Evolutionary conservation across 2,113 vertebrate species (phyloP).

Genomic region (Elephantulus edwardii): DNA sequence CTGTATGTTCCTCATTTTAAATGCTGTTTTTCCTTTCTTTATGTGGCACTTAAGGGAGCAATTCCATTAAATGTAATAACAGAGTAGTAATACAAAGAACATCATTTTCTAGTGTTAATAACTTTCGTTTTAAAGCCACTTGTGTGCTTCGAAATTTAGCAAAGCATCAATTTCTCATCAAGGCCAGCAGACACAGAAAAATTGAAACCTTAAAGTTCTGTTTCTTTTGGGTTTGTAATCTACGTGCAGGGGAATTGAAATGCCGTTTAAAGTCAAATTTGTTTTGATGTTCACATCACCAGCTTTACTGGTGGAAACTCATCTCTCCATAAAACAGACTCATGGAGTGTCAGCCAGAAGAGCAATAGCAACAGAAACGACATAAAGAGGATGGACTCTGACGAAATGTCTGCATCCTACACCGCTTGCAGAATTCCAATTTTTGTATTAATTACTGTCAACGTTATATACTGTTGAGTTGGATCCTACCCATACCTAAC

Average conservation of each 20-base stretch:
- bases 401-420: not conserved
- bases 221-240: slow-evolving; percentile 65
- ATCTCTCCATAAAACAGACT: not conserved
- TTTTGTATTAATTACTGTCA: too few relatives aligned
- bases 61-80: slow-evolving; percentile 67
- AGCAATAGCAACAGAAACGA: not conserved
- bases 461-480: too few relatives aligned
- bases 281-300: slow-evolving; percentile 28
- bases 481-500: too few relatives aligned
- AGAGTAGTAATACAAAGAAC: slow-evolving; percentile 52
- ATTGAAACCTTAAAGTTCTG: slow-evolving; percentile 62
- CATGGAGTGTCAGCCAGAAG: not conserved
- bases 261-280: slow-evolving; percentile 43
- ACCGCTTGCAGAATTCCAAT: not conserved
- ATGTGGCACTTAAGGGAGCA: slow-evolving; percentile 33
- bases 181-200: slow-evolving; percentile 27
- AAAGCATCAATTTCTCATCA: slow-evolving; percentile 66
- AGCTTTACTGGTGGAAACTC: not conserved
- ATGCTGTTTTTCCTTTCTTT: slow-evolving; percentile 37
- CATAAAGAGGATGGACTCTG: not conserved
- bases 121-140: slow-evolving; percentile 70
- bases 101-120: slow-evolving; percentile 64
- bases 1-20: slow-evolving; percentile 19
- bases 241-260: slow-evolving; percentile 54
- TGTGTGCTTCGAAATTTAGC: slow-evolving; percentile 58